Evolutionary conservation across 2,113 vertebrate genomes (phyloP).

Genomic region (Colaptes auratus): DNA sequence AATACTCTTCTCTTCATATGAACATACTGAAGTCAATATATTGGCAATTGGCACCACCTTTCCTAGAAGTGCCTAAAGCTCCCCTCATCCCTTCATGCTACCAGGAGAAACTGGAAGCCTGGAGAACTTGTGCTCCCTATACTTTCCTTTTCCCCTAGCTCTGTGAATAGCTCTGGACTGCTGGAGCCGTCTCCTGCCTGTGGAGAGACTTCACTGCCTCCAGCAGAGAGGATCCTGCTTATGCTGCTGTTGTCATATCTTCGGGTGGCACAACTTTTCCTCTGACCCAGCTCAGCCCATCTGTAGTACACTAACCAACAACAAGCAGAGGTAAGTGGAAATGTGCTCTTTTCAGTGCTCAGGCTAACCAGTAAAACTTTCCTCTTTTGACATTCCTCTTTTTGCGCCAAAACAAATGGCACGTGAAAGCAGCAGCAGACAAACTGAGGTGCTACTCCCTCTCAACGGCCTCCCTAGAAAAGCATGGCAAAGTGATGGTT

Average conservation of each 20-base stretch:
- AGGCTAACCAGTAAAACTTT: not conserved
- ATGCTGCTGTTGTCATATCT: not conserved
- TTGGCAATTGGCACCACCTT: not conserved
- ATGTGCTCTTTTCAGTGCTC: not conserved
- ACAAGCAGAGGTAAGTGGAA: not conserved
- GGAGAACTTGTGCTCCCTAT: accelerated
- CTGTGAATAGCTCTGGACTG: not conserved
- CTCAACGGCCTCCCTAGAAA: not conserved
- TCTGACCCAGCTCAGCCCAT: not conserved
- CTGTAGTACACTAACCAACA: accelerated
- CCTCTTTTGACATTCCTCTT: not conserved
- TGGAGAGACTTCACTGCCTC: accelerated
- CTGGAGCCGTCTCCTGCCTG: not conserved
- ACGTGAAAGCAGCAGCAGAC: not conserved
- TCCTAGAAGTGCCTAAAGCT: not conserved
- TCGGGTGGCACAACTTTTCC: not conserved
- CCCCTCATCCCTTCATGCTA: accelerated
- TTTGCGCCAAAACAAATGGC: not conserved
- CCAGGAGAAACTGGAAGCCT: not conserved
- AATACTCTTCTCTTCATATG: not conserved
- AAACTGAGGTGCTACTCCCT: accelerated
- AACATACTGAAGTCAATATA: not conserved
- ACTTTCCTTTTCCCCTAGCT: not conserved
- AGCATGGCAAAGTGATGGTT: not conserved
- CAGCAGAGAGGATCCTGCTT: not conserved